Conservation (phyloP, 64 coral and sea anemone species). For the Hydrozoanthus tunicans region DNA sequence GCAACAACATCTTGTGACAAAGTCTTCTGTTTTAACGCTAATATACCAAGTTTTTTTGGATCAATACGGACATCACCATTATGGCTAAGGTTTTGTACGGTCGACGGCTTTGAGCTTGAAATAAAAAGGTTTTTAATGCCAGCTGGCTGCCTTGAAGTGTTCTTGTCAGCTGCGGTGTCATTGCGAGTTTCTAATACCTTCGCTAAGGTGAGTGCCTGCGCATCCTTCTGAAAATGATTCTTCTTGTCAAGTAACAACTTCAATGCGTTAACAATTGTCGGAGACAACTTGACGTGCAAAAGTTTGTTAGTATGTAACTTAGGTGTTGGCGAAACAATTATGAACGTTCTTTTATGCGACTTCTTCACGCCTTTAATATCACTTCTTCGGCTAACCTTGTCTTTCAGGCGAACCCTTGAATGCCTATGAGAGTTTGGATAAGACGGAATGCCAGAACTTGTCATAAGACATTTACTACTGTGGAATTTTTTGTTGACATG, state of each 20-base stretch:
- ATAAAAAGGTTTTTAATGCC: constrained; percentile 13
- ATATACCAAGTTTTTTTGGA: neutral
- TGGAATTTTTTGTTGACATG: neutral
- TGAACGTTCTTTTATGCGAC: constrained; percentile 52
- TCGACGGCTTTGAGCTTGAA: neutral
- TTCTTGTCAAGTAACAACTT: constrained; percentile 67
- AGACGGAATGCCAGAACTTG: neutral
- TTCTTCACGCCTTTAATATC: neutral
- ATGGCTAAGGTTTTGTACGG: neutral
- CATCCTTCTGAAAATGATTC: constrained; percentile 82
- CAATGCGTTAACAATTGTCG: constrained; percentile 69
- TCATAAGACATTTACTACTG: neutral
- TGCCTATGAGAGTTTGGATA: neutral
- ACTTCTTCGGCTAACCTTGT: neutral
- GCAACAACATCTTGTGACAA: neutral
- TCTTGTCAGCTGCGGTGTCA: neutral
- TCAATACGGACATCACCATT: neutral
- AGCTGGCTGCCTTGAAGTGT: neutral
- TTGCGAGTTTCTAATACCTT: constrained; percentile 67
- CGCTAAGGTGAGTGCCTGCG: constrained; percentile 69
- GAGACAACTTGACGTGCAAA: constrained; percentile 49
- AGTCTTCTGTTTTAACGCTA: constrained; percentile 16
- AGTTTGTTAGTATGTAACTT: neutral
- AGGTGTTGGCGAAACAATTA: constrained; percentile 54
- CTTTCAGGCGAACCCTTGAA: neutral